A percentile compares a stretch with the other conserved stretches of the same genome.
Conservation (phyloP, 1,140 invertebrate genomes). For the Sweltsa coloradensis region DNA sequence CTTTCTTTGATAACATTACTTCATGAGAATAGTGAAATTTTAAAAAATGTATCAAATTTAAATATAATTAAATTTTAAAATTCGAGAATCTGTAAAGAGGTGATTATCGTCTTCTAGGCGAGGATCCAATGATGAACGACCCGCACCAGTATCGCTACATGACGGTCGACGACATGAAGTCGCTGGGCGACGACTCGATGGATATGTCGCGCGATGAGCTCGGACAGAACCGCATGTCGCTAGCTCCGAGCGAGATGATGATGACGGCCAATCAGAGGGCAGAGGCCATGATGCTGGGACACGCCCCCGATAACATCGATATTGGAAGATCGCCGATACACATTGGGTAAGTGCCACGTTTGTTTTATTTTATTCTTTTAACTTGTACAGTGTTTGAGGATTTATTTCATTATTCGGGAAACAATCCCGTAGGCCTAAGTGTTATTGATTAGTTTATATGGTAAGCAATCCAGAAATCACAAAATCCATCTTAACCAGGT, state of each 20-base stretch:
- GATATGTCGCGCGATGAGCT: conserved; percentile 60
- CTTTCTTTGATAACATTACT: too few relatives aligned
- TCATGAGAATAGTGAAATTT: too few relatives aligned
- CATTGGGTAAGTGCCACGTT: conserved; percentile 72
- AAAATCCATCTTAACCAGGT: too few relatives aligned
- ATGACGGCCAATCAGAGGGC: not conserved
- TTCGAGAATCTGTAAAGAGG: too few relatives aligned
- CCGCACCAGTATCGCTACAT: conserved; percentile 80
- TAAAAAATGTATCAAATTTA: too few relatives aligned
- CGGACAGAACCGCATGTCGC: conserved; percentile 20
- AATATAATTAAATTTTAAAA: too few relatives aligned
- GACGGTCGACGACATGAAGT: conserved; percentile 73
- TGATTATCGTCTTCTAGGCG: conserved; percentile 46
- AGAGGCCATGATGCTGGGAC: too few relatives aligned
- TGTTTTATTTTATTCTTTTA: too few relatives aligned
- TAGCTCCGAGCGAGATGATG: conserved; percentile 8
- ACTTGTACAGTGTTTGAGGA: not conserved
- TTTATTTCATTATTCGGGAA: too few relatives aligned
- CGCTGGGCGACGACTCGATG: conserved; percentile 63
- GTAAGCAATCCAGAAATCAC: too few relatives aligned
- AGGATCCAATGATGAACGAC: conserved; percentile 63
- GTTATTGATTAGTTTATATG: too few relatives aligned
- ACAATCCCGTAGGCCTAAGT: too few relatives aligned
- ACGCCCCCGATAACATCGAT: conserved; percentile 75
- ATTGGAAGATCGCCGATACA: conserved; percentile 68